phyloP scores from a whole-genome alignment of 2,888 invertebrate species.

The Mythimna lalbum region DNA sequence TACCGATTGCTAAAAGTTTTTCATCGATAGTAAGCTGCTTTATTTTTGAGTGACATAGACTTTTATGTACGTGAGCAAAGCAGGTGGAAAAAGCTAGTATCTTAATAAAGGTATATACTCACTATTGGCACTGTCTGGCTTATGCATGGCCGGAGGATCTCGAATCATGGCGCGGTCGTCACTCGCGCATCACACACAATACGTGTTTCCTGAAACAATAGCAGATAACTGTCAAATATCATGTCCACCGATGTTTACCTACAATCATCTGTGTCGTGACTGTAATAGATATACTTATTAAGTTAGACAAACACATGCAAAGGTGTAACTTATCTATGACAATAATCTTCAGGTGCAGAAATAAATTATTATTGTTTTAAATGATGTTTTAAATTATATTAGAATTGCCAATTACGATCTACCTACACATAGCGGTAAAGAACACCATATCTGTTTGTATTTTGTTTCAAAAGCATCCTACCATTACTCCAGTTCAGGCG shows the following conservation, averaged over 20 bases:
- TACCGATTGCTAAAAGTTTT: too few relatives aligned
- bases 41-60: too few relatives aligned
- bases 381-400: background rate
- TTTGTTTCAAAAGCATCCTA: too few relatives aligned
- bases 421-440: background rate
- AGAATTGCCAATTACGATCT: background rate
- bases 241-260: background rate
- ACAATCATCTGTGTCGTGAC: background rate
- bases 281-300: constrained; percentile 13
- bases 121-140: constrained; percentile 86
- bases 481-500: background rate
- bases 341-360: background rate
- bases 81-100: too few relatives aligned
- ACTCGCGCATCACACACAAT: constrained; percentile 83
- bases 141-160: constrained; percentile 90
- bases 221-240: constrained; percentile 43
- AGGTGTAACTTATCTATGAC: constrained; percentile 1
- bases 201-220: constrained; percentile 80
- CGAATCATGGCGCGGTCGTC: constrained; percentile 87
- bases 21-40: too few relatives aligned
- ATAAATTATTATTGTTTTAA: background rate
- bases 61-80: too few relatives aligned
- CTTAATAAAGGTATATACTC: constrained; percentile 67
- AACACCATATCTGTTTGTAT: background rate
- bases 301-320: background rate